Evolutionary conservation across 2,113 vertebrate species (phyloP), one percentile per base, ranked within the genome.

Genomic region (Numida meleagris): DNA sequence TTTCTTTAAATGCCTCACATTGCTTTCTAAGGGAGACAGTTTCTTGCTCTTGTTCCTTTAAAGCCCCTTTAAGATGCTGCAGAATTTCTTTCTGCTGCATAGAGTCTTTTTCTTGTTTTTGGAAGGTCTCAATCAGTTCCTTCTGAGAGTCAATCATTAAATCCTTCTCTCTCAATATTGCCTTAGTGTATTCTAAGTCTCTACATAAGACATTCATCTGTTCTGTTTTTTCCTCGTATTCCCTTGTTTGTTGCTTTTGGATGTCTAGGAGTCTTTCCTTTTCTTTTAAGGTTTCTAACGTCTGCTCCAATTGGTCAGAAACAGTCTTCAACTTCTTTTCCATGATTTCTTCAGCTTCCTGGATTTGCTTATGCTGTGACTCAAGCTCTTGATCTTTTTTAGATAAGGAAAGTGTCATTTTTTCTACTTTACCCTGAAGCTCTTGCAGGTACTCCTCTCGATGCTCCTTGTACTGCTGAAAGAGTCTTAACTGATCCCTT

Each of bases 331-430:
- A 59, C 51, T 96, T 94, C 55, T 55, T 88, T 68, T 90, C 55
- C 46, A 82, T 91, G 27, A 84, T 88, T 67, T 93, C 92, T 90
- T 94, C 85, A 82, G 65, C 79, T 79, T 97, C 95, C 76, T 91
- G 92, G 36, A 96, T 88, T 66, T 95, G 95, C 61, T 58, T 96
- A 62, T 95, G 90, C 29, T 96, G 95, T 38, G 82, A 79, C 12
- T 93, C 91, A 24, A 97, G 68, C 55, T 97, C 96, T 83, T 95
- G 57, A 42, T 98, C 97, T 87, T 94, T 96, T 63, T 96, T 57
- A 58, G 94, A 95, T 73, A 97, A 86, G 23, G 91, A 95, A 23
- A 97, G 95, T 53, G 92, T 82, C 81, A 95, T 89, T 48, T 95
- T 78, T 17, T 93, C 93, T 51, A 95, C 51, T 75, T 96, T 81